A percentile compares a stretch with the other conserved stretches of the same genome.
Conservation (phyloP, 2,888 invertebrate genomes). For the Chymomyza procnemis region DNA sequence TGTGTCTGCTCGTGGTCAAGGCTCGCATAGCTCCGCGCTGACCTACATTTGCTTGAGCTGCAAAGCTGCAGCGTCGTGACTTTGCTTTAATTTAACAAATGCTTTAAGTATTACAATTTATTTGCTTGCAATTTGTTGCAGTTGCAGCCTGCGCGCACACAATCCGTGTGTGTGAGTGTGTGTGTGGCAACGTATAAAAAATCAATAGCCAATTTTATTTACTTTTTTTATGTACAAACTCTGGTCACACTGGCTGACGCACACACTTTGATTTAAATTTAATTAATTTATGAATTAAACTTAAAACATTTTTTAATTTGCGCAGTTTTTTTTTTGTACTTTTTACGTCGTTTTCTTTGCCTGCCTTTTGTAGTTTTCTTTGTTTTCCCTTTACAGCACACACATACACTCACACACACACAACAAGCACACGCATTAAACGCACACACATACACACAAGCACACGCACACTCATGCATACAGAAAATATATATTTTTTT, state of each 20-base stretch:
- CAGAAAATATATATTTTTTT: conserved; percentile 30
- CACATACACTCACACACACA: conserved; percentile 28
- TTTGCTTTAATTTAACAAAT: conserved; percentile 39
- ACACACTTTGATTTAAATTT: conserved; percentile 11
- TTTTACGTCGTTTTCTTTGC: conserved; percentile 60
- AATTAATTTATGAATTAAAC: conserved; percentile 31
- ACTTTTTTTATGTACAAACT: conserved; percentile 18
- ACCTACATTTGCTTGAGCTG: conserved; percentile 18
- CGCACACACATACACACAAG: conserved; percentile 24
- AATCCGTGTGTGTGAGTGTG: too few species aligned
- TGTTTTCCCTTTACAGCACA: conserved; percentile 64
- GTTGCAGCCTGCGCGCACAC: conserved; percentile 10
- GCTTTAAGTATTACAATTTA: conserved; percentile 49
- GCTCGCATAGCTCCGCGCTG: conserved; percentile 17
- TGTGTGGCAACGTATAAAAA: conserved; percentile 38
- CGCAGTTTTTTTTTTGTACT: conserved; percentile 21
- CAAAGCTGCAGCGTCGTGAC: conserved; percentile 41
- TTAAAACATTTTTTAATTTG: neutral
- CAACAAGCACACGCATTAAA: conserved; percentile 16
- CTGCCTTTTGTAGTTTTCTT: conserved; percentile 68
- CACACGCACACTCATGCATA: conserved; percentile 47
- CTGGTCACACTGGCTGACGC: conserved; percentile 13
- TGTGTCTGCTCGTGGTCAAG: conserved; percentile 15
- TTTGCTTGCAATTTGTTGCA: conserved; percentile 43
- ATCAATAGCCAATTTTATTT: conserved; percentile 63